Conservation (phyloP, 2,113 vertebrate genomes). For the Gymnarchus niloticus region DNA sequence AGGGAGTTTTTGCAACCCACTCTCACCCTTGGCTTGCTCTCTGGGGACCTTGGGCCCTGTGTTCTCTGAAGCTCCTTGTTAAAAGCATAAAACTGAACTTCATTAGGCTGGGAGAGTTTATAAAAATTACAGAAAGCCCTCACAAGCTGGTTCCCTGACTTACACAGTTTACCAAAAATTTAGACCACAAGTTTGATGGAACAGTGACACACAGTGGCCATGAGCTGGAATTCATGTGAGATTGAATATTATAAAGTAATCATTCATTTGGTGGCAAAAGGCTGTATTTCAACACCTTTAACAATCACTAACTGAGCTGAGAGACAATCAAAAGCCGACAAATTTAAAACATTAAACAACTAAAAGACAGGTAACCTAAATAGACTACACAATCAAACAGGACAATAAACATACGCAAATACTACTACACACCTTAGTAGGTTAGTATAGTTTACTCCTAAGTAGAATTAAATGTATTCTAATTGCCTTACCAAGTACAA, state of each 20-base stretch:
- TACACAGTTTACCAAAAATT: not conserved
- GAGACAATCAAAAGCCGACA: not conserved
- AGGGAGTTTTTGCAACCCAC: too few relatives aligned
- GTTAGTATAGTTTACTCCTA: not conserved
- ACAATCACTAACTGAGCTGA: not conserved
- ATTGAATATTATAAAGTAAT: too few relatives aligned
- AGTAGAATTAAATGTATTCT: not conserved
- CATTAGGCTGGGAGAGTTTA: not conserved
- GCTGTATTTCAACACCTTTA: not conserved
- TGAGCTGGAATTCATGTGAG: not conserved
- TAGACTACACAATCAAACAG: not conserved
- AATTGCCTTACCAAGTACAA: not conserved
- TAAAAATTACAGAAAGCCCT: not conserved
- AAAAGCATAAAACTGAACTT: not conserved
- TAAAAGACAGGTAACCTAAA: not conserved
- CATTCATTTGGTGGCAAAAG: too few relatives aligned
- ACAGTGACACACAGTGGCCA: constrained; percentile 32
- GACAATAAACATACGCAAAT: not conserved
- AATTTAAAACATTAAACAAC: not conserved
- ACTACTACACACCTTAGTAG: not conserved
- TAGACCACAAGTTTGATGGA: not conserved
- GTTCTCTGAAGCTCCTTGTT: too few relatives aligned
- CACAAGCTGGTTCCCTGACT: not conserved
- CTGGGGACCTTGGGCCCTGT: too few relatives aligned
- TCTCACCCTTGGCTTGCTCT: too few relatives aligned